These are phyloP conservation scores for Hanleya hanleyi DNA, from an alignment of 2,888 invertebrate species.

Conservation along the genomic window DNA sequence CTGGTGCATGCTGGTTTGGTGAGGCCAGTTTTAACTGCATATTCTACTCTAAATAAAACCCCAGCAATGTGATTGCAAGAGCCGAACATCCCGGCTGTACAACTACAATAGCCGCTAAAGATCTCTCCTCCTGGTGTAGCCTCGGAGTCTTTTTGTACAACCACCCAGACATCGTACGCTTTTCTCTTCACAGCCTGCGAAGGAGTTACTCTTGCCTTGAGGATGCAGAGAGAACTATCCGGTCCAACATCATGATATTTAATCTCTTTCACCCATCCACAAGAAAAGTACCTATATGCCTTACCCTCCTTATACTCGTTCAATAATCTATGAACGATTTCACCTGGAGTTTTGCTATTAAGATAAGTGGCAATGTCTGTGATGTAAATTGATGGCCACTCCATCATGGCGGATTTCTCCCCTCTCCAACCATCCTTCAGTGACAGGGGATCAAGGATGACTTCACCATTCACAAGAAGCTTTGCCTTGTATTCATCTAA, in stretches of 20 bases:
- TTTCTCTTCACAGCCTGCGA: constrained; percentile 31
- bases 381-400: constrained; percentile 32
- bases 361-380: constrained; percentile 32
- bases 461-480: constrained; percentile 3
- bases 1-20: not conserved
- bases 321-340: constrained; percentile 17
- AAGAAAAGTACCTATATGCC: constrained; percentile 30
- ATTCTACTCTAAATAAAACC: not conserved
- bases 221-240: constrained; percentile 16
- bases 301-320: constrained; percentile 38
- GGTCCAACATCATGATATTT: constrained; percentile 15
- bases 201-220: constrained; percentile 31
- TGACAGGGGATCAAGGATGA: constrained; percentile 28
- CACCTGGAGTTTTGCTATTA: constrained; percentile 13
- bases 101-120: constrained; percentile 26
- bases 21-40: not conserved
- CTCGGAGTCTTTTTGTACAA: constrained; percentile 17
- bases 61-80: not conserved
- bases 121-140: too few species aligned
- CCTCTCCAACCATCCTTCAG: constrained; percentile 26
- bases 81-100: constrained; percentile 32
- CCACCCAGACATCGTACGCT: constrained; percentile 31
- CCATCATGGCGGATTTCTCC: constrained; percentile 23
- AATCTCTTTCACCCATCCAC: constrained; percentile 36
- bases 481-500: constrained; percentile 24